A percentile compares a stretch with the other conserved stretches of the same genome.
Conservation (phyloP, 2,888 invertebrate species). For the Hymenopus coronatus region DNA sequence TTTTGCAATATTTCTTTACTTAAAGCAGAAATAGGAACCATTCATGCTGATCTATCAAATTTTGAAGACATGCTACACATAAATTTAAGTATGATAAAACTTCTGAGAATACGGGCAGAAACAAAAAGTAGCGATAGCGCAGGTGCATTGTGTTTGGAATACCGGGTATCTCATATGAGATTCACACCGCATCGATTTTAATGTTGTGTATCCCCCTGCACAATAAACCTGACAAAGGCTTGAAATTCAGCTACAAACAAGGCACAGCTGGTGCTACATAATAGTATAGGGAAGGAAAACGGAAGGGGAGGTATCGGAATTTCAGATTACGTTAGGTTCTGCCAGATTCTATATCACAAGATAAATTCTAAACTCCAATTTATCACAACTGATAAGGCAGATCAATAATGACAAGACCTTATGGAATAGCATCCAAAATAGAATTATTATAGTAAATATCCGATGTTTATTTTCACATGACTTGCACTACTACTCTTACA, state of each 20-base stretch:
- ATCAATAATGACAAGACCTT: too few species aligned
- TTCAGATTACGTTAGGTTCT: not conserved
- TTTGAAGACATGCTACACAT: not conserved
- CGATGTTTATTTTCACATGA: too few species aligned
- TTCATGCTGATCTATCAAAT: not conserved
- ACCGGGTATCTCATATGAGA: not conserved
- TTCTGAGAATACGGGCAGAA: not conserved
- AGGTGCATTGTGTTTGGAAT: not conserved
- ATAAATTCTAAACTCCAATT: too few species aligned
- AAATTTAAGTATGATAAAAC: not conserved
- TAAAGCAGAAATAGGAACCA: not conserved
- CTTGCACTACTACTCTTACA: too few species aligned
- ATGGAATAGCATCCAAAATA: too few species aligned
- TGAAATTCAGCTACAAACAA: not conserved
- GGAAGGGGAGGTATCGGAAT: not conserved
- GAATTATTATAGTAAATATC: too few species aligned
- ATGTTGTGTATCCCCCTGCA: not conserved
- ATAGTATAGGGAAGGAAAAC: not conserved
- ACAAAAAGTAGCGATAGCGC: not conserved
- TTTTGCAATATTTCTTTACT: not conserved
- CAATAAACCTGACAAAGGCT: not conserved
- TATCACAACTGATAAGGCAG: too few species aligned
- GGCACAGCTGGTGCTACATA: not conserved
- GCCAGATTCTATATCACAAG: too few species aligned
- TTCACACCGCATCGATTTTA: not conserved